Conservation (phyloP, 2,888 invertebrate species). For the Morpho deidamia region DNA sequence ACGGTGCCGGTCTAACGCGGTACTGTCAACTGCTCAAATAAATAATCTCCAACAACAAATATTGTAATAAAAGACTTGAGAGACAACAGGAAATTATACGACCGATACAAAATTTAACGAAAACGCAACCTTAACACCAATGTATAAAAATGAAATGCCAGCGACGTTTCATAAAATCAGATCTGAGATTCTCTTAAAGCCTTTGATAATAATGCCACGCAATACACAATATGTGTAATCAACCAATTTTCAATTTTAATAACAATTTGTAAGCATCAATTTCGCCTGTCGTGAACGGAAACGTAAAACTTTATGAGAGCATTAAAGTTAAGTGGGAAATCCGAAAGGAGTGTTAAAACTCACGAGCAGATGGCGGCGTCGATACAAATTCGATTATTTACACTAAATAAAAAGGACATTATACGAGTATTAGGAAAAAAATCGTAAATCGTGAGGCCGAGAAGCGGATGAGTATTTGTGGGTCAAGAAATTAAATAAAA, state of each 20-base stretch:
- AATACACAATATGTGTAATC: conserved; percentile 38
- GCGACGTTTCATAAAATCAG: conserved; percentile 37
- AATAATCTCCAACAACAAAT: conserved; percentile 70
- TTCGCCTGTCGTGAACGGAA: conserved; percentile 33
- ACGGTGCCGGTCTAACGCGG: conserved; percentile 41
- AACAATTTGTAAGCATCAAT: conserved; percentile 36
- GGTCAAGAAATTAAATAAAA: too few species aligned
- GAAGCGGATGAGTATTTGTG: background rate
- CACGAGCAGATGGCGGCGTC: conserved; percentile 65
- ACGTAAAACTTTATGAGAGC: conserved; percentile 69
- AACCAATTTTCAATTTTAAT: conserved; percentile 39
- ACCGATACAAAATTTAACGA: conserved; percentile 36
- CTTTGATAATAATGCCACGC: conserved; percentile 39
- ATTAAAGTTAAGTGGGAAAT: conserved; percentile 77
- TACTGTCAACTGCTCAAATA: conserved; percentile 61
- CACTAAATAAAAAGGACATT: conserved; percentile 77
- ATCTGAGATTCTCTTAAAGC: conserved; percentile 53
- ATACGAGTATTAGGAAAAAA: conserved; percentile 71
- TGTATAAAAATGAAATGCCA: conserved; percentile 46
- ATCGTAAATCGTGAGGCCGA: conserved; percentile 32
- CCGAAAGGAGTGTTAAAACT: conserved; percentile 71
- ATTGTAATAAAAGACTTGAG: conserved; percentile 63
- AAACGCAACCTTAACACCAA: conserved; percentile 38
- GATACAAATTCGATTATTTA: conserved; percentile 77
- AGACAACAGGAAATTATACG: conserved; percentile 34